Percentiles rank a stretch among this genome's conserved stretches.
phyloP scores from a whole-genome alignment of 2,888 invertebrate genomes.

The Archips crataeganus region DNA sequence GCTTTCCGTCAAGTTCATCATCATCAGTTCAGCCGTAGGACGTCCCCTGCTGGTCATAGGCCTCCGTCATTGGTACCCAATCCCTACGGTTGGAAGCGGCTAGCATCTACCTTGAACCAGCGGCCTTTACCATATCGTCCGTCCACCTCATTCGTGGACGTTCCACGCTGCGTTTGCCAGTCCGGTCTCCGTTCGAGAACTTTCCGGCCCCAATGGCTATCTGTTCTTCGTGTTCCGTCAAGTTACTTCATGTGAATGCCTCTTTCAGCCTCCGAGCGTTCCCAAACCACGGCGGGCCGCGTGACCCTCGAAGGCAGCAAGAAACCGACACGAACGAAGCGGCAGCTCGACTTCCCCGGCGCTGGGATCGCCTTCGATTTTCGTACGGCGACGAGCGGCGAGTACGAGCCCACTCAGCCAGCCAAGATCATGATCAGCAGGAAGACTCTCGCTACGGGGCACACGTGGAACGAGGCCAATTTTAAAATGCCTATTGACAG shows the following conservation, averaged over 20 bases:
- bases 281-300: slow-evolving; percentile 67
- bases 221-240: too few relatives aligned
- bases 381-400: slow-evolving; percentile 57
- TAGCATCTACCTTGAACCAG: too few relatives aligned
- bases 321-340: slow-evolving; percentile 68
- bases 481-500: slow-evolving; percentile 80
- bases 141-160: too few relatives aligned
- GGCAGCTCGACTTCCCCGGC: slow-evolving; percentile 73
- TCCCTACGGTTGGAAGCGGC: too few relatives aligned
- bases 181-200: too few relatives aligned
- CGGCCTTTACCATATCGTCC: too few relatives aligned
- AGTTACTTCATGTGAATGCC: neutral
- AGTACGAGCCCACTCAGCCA: slow-evolving; percentile 73
- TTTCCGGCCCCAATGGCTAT: too few relatives aligned
- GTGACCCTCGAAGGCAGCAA: slow-evolving; percentile 64
- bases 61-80: too few relatives aligned
- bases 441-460: slow-evolving; percentile 78
- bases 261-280: slow-evolving; percentile 68
- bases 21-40: too few relatives aligned
- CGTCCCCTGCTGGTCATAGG: too few relatives aligned
- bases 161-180: too few relatives aligned
- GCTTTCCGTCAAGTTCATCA: too few relatives aligned
- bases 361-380: slow-evolving; percentile 70
- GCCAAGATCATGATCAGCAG: slow-evolving; percentile 82
- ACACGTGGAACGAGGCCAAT: slow-evolving; percentile 81